Base-by-base conservation (phyloP, 1,140 invertebrate genomes). In the Theocolax elegans region DNA sequence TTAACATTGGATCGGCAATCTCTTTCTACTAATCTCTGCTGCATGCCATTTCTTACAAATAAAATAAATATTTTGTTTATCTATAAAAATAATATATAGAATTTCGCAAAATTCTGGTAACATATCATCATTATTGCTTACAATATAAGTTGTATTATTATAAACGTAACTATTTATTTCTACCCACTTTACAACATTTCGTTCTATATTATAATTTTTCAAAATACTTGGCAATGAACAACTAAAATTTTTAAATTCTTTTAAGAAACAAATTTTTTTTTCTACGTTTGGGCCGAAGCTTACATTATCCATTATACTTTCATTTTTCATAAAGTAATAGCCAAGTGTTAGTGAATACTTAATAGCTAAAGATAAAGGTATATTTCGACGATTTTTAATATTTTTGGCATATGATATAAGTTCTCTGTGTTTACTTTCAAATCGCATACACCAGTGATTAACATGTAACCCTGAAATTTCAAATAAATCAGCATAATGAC, bases 391-490 rank as follows among this genome's bases (percentile, higher is more conserved):
- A 58, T 58, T 31, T 31, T 31, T 31, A 31, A 15, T 6, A 10
- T 35, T 35, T 35, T 10, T 35, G 10, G 31, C 31, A 10, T 10
- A 35, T 6, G 4, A 6, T n/a, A 29, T 8, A 6, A 58, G 31
- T 12, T 35, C 6, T 10, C 54, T 15, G 35, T 31, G 54, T 35
- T 58, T 58, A 3, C 25, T 19, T 35, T 58, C 54, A 35, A 58
- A 35, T 10, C 25, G 25, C 58, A 60, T 60, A 19, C 58, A 60
- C 31, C 58, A 42, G 21, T 60, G 17, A 60, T 60, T 40, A 25
- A 60, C 19, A 19, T 42, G 21, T 19, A n/a, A 25, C 8, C 58
- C 58, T 17, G 31, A 40, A 42, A 21, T 21, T 40, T 13, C 7
- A 17, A 60, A 40, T 17, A 60, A 3, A 17, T 60, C 38, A 23